These are phyloP conservation scores for Tubiluchus corallicola DNA, from an alignment of 2,888 invertebrate genomes.

Conservation along the genomic window DNA sequence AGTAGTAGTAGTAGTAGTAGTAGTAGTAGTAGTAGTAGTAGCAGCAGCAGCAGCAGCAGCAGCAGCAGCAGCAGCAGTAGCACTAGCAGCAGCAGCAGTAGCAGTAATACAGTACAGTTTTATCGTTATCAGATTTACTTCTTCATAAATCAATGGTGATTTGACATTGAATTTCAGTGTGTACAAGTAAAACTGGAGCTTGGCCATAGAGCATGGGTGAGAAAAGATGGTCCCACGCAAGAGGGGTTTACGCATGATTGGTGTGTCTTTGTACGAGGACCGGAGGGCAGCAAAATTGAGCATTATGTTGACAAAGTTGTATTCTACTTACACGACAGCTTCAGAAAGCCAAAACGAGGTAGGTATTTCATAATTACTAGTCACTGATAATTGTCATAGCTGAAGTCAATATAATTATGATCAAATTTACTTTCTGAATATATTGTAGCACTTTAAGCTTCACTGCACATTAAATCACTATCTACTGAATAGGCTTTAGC, in stretches of 20 bases:
- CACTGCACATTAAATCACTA: no score
- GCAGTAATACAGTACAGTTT: background rate
- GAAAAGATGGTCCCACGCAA: conserved; percentile 56
- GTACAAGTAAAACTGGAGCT: conserved; percentile 70
- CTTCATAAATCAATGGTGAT: background rate
- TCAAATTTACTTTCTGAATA: no score
- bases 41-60: conserved; percentile 3
- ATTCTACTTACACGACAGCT: conserved; percentile 74
- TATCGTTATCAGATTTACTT: background rate
- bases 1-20: conserved; percentile 3
- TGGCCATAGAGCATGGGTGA: conserved; percentile 68
- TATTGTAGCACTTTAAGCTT: no score
- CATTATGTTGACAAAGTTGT: conserved; percentile 77
- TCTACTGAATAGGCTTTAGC: no score
- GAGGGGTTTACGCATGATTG: conserved; percentile 94
- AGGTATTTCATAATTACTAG: no score
- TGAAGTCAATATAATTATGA: no score
- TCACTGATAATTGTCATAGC: no score
- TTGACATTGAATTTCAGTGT: no score
- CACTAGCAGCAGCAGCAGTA: conserved; percentile 1
- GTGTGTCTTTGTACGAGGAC: conserved; percentile 80
- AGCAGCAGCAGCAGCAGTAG: conserved; percentile 3
- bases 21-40: conserved; percentile 3
- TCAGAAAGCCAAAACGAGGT: conserved; percentile 79
- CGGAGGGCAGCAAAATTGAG: conserved; percentile 65